Conservation (phyloP, 2,113 vertebrate genomes). For the Alouatta palliata region DNA sequence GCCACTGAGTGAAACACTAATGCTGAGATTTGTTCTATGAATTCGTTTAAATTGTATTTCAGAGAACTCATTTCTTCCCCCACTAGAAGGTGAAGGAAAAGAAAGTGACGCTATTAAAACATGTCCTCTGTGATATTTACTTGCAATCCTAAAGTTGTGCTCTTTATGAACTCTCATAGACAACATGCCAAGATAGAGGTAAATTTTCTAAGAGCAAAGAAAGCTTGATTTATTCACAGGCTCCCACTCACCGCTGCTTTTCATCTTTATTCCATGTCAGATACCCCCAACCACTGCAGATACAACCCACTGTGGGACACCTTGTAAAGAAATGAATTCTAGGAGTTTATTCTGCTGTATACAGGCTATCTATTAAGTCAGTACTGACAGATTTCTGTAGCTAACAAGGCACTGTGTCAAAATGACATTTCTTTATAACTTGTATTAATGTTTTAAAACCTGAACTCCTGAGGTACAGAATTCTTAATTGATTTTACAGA, state of each 20-base stretch:
- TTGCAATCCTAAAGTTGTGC: neutral
- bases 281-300: neutral
- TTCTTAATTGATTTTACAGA: conserved; percentile 55
- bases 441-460: conserved; percentile 61
- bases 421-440: conserved; percentile 68
- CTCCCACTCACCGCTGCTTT: neutral
- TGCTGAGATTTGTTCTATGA: neutral
- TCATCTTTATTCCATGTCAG: neutral
- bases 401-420: conserved; percentile 65
- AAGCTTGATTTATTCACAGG: neutral
- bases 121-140: neutral
- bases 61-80: neutral
- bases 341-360: neutral
- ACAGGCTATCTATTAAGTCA: conserved; percentile 15
- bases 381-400: neutral
- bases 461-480: conserved; percentile 28
- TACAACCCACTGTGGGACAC: neutral
- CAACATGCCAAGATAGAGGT: neutral
- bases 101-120: neutral
- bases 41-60: neutral
- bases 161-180: neutral
- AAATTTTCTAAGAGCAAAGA: neutral
- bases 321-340: neutral
- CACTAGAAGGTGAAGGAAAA: neutral
- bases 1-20: neutral